A percentile compares a stretch with the other conserved stretches of the same genome.
phyloP scores from a whole-genome alignment of 2,888 invertebrate species.

The Caenorhabditis japonica region DNA sequence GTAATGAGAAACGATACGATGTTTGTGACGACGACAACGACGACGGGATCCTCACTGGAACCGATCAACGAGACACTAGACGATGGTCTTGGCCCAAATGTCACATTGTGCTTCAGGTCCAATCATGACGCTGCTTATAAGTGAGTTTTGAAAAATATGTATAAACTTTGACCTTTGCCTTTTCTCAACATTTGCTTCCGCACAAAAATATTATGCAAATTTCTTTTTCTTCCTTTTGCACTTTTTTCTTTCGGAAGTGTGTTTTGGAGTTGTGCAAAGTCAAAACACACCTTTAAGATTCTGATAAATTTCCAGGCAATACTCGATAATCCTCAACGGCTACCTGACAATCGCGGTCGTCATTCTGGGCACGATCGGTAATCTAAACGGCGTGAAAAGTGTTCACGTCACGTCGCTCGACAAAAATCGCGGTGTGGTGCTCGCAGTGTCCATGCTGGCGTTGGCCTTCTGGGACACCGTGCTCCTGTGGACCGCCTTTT shows the following conservation, averaged over 20 bases:
- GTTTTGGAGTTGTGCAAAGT: constrained; percentile 1
- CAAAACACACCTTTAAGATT: constrained; percentile 1
- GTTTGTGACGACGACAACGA: neutral
- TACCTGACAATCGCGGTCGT: constrained; percentile 68
- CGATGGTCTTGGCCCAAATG: constrained; percentile 17
- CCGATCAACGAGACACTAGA: neutral
- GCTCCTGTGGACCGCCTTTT: constrained; percentile 71
- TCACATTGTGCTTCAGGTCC: constrained; percentile 9
- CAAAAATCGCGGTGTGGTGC: constrained; percentile 71
- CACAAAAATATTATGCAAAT: too few relatives aligned
- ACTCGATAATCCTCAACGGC: constrained; percentile 67
- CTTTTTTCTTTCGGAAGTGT: neutral
- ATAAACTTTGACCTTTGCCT: too few relatives aligned
- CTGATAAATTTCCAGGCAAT: constrained; percentile 55
- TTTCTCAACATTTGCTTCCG: too few relatives aligned
- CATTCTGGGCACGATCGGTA: constrained; percentile 69
- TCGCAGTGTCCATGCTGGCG: constrained; percentile 71
- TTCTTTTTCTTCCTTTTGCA: too few relatives aligned
- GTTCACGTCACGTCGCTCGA: constrained; percentile 71
- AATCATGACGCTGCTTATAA: constrained; percentile 10
- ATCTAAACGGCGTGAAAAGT: constrained; percentile 66
- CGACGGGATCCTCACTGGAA: too few relatives aligned
- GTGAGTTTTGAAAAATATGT: constrained; percentile 8
- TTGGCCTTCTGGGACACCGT: constrained; percentile 75
- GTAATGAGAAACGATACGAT: constrained; percentile 16